phyloP scores from a whole-genome alignment of 2,888 invertebrate genomes.

The Strigamia transsilvanica region DNA sequence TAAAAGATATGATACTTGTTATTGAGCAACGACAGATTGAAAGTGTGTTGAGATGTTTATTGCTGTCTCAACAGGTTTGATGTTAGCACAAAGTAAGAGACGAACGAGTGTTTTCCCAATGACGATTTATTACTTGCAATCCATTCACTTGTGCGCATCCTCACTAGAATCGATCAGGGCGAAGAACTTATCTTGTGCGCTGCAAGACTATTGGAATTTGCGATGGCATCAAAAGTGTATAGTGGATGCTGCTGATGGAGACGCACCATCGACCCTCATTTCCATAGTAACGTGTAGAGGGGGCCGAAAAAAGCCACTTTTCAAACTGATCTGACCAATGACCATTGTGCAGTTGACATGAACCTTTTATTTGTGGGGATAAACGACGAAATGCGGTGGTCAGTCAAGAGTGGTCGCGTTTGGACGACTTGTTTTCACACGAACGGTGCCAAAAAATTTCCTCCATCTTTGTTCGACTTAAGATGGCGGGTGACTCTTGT shows the following conservation, averaged over 20 bases:
- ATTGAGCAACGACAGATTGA: neutral
- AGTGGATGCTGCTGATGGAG: slow-evolving; percentile 4
- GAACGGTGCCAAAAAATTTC: neutral
- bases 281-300: neutral
- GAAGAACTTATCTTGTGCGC: neutral
- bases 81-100: slow-evolving; percentile 10
- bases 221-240: neutral
- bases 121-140: slow-evolving; percentile 1
- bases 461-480: neutral
- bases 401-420: neutral
- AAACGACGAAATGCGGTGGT: neutral
- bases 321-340: neutral
- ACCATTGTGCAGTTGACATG: neutral
- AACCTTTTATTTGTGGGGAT: neutral
- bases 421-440: neutral
- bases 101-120: slow-evolving; percentile 9
- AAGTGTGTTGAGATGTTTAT: neutral
- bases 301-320: neutral
- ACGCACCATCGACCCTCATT: slow-evolving; percentile 3
- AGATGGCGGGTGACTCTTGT: neutral
- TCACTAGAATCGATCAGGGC: neutral
- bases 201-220: slow-evolving; percentile 20
- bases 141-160: neutral
- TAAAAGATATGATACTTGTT: neutral
- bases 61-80: neutral